phyloP scores from a whole-genome alignment of 2,797 vertebrate species.

The Orientallactaga sibirica region DNA sequence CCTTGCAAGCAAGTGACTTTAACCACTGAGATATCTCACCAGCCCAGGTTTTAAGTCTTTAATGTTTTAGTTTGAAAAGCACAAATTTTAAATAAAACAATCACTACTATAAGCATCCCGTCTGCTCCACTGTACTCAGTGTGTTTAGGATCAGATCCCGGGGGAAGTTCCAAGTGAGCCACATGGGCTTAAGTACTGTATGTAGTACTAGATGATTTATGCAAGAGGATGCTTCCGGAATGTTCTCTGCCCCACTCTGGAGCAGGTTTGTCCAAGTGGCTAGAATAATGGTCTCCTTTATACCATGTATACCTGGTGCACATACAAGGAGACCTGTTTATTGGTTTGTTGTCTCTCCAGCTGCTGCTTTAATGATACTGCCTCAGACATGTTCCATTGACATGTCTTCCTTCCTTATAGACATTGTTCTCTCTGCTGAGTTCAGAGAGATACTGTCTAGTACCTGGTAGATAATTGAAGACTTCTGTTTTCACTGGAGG shows the following conservation, averaged over 20 bases:
- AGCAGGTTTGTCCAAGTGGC: neutral
- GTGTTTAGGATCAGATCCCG: neutral
- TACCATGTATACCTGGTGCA: too few relatives aligned
- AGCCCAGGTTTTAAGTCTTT: too few relatives aligned
- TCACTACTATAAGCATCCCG: neutral
- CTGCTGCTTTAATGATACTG: neutral
- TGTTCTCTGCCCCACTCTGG: neutral
- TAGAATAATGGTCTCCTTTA: neutral
- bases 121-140: neutral
- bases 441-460: neutral
- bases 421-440: neutral
- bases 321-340: neutral
- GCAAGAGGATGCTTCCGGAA: neutral
- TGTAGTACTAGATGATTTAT: neutral
- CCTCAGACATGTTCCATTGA: neutral
- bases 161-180: neutral
- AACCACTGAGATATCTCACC: too few relatives aligned
- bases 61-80: neutral
- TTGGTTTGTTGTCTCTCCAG: neutral
- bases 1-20: too few relatives aligned
- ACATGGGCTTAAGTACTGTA: neutral
- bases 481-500: neutral
- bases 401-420: constrained; percentile 6
- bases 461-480: neutral
- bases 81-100: too few relatives aligned